Base-by-base conservation (phyloP, 1,140 invertebrate species). In the Heliconius hermathena region DNA sequence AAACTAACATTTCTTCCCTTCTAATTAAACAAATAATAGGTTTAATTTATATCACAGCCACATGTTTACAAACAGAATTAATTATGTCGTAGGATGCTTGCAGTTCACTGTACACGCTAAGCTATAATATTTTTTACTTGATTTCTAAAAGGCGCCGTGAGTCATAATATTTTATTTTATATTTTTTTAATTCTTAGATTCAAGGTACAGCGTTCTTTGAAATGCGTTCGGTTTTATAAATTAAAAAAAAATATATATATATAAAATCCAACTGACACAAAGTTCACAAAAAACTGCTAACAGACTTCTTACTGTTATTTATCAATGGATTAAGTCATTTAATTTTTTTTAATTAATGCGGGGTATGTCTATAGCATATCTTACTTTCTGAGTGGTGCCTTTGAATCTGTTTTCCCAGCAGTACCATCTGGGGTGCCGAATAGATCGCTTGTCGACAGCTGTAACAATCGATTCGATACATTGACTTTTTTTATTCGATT, bases 61-160 rank as follows among this genome's bases (percentile, higher is more conserved):
- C 87, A 89, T 89, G 90, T 90, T 91, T 87, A 87, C 86, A 91
- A 87, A 81, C 81, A 82, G 76, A 88, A 86, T 86, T 93, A 93
- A 93, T 91, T 90, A 90, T 81, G 78, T 80, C 66, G 76, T 79
- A 82, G 83, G 84, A 87, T 84, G 74, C 60, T 70, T 29, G 70
- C 8, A 18, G 36, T 49, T 66, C 74, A 76, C 57, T 66, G 26
- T 16, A n/a, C 20, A 70, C 26, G 38, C 41, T 16, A 16, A 70
- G 74, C 74, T 76, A 70, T 66, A 29, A 29, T 4, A 57, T 57
- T 22, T 22, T 0, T 22, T 57, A 46, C 41, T 46, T 46, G 0
- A 16, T 57, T 22, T 57, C 8, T 22, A 57, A 3, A 3, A 22
- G 18, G 18, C 20, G 49, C n/a, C 8, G n/a, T 22, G 20, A 3